Evolutionary conservation across 2,797 vertebrate genomes (phyloP).

Genomic region (Pangasius mekongensis): DNA sequence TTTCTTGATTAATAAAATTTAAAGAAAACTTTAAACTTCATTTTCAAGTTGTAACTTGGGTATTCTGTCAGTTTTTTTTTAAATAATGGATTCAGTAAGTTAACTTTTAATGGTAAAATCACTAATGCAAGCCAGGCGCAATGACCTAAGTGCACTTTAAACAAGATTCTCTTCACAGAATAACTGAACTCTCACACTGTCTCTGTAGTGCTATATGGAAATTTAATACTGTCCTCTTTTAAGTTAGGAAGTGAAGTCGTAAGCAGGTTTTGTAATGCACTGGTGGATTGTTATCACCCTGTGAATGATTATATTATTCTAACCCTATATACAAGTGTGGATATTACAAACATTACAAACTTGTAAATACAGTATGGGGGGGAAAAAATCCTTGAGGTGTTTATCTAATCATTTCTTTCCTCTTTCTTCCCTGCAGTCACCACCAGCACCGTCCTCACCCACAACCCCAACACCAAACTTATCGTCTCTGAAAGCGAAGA

Average conservation of each 20-base stretch:
- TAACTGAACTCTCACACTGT: neutral
- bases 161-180: neutral
- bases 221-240: neutral
- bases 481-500: neutral
- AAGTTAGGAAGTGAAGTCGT: neutral
- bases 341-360: neutral
- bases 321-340: neutral
- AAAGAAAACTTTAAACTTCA: neutral
- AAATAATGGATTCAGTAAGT: neutral
- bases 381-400: neutral
- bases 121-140: neutral
- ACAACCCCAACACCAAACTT: neutral
- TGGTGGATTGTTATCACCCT: neutral
- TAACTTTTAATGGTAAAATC: neutral
- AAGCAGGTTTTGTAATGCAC: neutral
- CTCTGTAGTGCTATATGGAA: too few species aligned
- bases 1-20: neutral
- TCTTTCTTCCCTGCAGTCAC: constrained; percentile 47
- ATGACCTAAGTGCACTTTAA: neutral
- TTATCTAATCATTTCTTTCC: neutral
- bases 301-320: too few species aligned
- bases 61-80: neutral
- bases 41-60: neutral
- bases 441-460: constrained; percentile 22
- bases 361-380: neutral